Evolutionary conservation across 2,888 invertebrate species (phyloP).

Genomic region (Sceliomorpha sp.): DNA sequence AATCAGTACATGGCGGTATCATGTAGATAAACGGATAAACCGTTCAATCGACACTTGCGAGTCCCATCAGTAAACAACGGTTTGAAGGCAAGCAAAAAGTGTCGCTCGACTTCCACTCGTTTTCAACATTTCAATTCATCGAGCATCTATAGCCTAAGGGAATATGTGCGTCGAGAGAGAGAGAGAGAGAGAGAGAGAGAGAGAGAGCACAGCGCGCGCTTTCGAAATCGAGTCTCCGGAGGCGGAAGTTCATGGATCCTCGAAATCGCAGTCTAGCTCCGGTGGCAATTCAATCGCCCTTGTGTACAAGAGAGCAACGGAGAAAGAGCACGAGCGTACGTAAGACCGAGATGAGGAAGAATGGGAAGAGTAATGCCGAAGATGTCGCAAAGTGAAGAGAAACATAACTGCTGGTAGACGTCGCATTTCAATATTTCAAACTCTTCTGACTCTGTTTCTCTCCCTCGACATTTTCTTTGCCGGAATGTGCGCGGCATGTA

Average conservation of each 20-base stretch:
- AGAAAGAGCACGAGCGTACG: conserved; percentile 23
- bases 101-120: conserved; percentile 7
- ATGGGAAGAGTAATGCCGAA: conserved; percentile 42
- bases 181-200: no score
- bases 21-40: no score
- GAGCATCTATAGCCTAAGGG: conserved; percentile 16
- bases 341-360: conserved; percentile 29
- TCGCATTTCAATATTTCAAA: conserved; percentile 74
- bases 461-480: conserved; percentile 53
- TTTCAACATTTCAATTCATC: conserved; percentile 20
- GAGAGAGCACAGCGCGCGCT: conserved; percentile 8
- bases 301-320: conserved; percentile 32
- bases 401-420: conserved; percentile 56
- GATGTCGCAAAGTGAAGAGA: conserved; percentile 48
- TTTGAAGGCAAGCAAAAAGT: conserved; percentile 15
- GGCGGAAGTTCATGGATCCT: conserved; percentile 59
- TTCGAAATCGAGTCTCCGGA: conserved; percentile 60
- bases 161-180: conserved; percentile 25
- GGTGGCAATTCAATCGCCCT: conserved; percentile 64
- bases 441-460: conserved; percentile 57
- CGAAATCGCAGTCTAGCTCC: conserved; percentile 62
- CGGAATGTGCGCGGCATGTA: conserved; percentile 36
- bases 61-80: neutral
- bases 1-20: no score
- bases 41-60: no score